Conservation (phyloP, 2,888 invertebrate species). For the Falcaria lacertinaria region DNA sequence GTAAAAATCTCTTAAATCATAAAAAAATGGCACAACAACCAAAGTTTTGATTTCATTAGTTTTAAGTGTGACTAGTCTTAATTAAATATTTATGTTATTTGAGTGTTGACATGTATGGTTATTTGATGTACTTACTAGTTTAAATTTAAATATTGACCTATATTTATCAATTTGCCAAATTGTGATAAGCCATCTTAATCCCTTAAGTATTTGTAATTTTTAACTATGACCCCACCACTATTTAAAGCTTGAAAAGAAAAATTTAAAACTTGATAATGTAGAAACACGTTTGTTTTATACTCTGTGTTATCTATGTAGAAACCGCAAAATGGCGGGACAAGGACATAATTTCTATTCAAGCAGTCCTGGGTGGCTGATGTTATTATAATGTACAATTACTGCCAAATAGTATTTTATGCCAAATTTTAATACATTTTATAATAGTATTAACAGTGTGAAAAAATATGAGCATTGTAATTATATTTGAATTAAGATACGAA, state of each 20-base stretch:
- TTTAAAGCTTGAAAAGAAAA: too few relatives aligned
- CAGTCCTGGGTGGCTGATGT: too few relatives aligned
- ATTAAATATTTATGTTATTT: constrained; percentile 20
- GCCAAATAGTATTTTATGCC: constrained; percentile 12
- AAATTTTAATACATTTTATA: constrained; percentile 9
- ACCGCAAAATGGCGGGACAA: too few relatives aligned
- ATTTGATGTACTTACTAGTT: constrained; percentile 17
- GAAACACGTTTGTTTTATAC: too few relatives aligned
- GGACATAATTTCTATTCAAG: too few relatives aligned
- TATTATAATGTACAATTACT: constrained; percentile 5
- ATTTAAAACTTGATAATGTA: too few relatives aligned
- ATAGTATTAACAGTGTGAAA: constrained; percentile 40
- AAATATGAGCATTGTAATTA: constrained; percentile 64
- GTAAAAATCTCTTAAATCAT: constrained; percentile 57
- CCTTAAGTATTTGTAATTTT: not conserved
- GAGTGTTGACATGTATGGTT: constrained; percentile 22
- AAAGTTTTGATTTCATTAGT: constrained; percentile 63
- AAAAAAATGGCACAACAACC: constrained; percentile 80
- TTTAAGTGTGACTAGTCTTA: constrained; percentile 66
- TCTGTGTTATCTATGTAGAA: too few relatives aligned
- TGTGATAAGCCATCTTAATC: constrained; percentile 17
- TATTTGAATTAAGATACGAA: constrained; percentile 50
- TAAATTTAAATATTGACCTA: constrained; percentile 33
- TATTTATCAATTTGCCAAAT: constrained; percentile 28
- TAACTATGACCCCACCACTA: constrained; percentile 16